A percentile compares a stretch with the other conserved stretches of the same genome.
phyloP scores from a whole-genome alignment of 2,888 invertebrate genomes.

The Cataglyphis albicans region DNA sequence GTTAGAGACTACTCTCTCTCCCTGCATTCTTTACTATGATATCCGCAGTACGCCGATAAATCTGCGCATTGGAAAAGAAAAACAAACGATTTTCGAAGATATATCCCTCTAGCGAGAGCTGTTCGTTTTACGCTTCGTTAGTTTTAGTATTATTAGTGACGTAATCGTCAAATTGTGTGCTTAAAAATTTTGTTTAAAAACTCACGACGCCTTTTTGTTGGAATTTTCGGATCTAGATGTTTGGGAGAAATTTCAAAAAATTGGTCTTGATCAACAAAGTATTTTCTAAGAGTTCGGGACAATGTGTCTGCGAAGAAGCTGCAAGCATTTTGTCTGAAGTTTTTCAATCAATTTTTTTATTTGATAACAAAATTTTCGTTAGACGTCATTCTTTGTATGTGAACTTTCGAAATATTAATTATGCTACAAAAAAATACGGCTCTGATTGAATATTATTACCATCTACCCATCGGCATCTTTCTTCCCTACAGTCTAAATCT shows the following conservation, averaged over 20 bases:
- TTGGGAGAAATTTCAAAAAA: no score
- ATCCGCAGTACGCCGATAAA: constrained; percentile 47
- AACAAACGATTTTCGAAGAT: constrained; percentile 11
- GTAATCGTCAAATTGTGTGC: neutral
- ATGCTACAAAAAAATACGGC: neutral
- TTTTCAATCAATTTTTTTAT: neutral
- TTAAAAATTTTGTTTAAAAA: no score
- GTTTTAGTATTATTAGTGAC: neutral
- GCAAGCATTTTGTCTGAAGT: no score
- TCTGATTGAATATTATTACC: neutral
- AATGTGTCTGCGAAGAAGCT: no score
- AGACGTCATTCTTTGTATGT: neutral
- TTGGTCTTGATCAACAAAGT: no score
- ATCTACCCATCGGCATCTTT: neutral
- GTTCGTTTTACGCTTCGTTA: constrained; percentile 1
- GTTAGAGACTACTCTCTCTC: constrained; percentile 29
- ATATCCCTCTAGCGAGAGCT: constrained; percentile 33
- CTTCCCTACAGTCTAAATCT: neutral
- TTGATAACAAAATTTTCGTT: neutral
- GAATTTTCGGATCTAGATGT: no score
- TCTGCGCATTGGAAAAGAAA: constrained; percentile 34
- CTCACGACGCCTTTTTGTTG: no score
- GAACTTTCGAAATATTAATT: neutral
- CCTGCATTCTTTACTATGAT: constrained; percentile 38
- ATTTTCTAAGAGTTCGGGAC: no score